Evolutionary conservation across 2,797 vertebrate genomes (phyloP), one percentile per base, ranked within the genome.

Genomic region (Podarcis lilfordi): DNA sequence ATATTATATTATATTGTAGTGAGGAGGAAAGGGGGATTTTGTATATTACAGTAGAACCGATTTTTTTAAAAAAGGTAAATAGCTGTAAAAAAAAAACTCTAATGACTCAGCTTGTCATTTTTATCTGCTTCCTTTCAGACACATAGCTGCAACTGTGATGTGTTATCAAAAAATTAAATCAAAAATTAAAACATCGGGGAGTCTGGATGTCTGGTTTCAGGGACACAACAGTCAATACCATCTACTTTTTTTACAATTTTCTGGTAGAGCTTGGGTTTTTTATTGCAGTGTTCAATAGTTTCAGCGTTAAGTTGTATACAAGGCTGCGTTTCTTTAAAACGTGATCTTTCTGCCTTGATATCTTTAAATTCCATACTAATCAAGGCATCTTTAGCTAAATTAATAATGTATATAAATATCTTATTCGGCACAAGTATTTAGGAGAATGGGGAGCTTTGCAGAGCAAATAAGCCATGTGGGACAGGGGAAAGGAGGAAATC

Each of bases 161-260:
- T 89, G 91, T 95, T 97, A 96, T 96, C 95, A 96, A 97, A 96
- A 97, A 96, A 96, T 96, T 96, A 97, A 97, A 97, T 97, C 88
- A 97, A 96, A 96, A 97, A 96, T 97, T 96, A 96, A 96, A 97
- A 96, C 94, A 95, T 95, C 92, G 85, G 93, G 96, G 96, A 97
- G 95, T 89, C 96, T 93, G 89, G 91, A 95, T 94, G 96, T 96
- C 96, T 96, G 94, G 84, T 94, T 95, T 93, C 86, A 93, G 92
- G 93, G 92, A 96, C 90, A 96, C 89, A 96, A 93, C 91, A 93
- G 93, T 96, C 95, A 95, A 94, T 93, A 96, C 9, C 84, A 96
- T 17, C 88, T 85, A 64, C 92, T 79, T 50, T 89, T 75, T 37
- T 89, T 93, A 66, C 82, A 90, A 82, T 94, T 94, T 93, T 88